phyloP scores from a whole-genome alignment of 2,888 invertebrate species.

The Crossocerus cetratus region DNA sequence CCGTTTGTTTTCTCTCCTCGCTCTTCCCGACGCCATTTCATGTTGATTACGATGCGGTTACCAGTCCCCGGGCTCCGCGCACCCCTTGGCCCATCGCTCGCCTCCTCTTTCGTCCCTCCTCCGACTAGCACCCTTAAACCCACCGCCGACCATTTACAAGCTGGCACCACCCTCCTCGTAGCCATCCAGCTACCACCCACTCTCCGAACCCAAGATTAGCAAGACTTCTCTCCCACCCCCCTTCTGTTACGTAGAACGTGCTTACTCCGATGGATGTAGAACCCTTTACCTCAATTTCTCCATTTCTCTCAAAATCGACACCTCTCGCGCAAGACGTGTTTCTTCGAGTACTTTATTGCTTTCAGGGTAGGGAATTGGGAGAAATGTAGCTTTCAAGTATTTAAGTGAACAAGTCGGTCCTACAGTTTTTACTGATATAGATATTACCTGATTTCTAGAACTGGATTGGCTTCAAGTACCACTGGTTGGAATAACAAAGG shows the following conservation, averaged over 20 bases:
- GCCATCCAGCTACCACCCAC: conserved; percentile 25
- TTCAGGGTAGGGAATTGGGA: no score
- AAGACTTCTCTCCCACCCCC: conserved; percentile 49
- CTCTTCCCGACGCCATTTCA: conserved; percentile 72
- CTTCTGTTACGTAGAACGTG: conserved; percentile 19
- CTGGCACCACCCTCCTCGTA: not conserved
- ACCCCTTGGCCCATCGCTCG: conserved; percentile 36
- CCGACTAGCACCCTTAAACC: conserved; percentile 24
- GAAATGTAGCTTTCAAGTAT: no score
- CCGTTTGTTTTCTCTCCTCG: conserved; percentile 30
- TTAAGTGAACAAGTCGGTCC: no score
- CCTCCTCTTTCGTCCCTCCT: conserved; percentile 40
- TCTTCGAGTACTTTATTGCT: no score
- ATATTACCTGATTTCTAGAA: no score
- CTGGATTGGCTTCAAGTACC: no score
- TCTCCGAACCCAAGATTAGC: conserved; percentile 34
- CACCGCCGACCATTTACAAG: conserved; percentile 17
- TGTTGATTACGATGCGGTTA: conserved; percentile 74
- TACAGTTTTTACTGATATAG: no score
- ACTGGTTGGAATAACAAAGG: no score
- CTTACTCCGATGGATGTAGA: not conserved
- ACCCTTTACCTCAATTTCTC: no score
- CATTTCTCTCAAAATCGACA: no score
- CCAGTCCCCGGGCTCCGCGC: conserved; percentile 60
- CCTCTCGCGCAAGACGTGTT: no score